Base-by-base conservation (phyloP, 2,113 vertebrate species). In the Grus americana region DNA sequence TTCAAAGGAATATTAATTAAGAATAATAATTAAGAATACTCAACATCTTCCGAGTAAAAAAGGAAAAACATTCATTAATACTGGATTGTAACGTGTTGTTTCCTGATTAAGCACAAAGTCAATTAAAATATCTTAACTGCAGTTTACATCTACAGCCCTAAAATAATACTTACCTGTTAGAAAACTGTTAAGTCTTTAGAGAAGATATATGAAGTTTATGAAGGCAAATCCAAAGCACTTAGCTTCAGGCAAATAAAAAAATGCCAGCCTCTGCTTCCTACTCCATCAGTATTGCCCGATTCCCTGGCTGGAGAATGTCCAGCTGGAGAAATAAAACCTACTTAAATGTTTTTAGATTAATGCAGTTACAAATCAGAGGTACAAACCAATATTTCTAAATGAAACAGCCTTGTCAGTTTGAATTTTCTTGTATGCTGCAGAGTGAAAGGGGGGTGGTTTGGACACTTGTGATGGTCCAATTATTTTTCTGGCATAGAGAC, bases 261-360 rank as follows among this genome's bases (percentile, higher is more conserved):
- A 91, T 65, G 12, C 8, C 11, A 8, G 75, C 79, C 34, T 87
- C 36, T 74, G 30, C 73, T 91, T 72, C 44, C 61, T 82, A 5
- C 24, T 87, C 32, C 29, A 27, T 34, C 12, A 15, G 3, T 29
- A 46, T 49, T 72, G 15, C 32, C 65, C 47, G 88, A 21, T 88
- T 96, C 96, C 94, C 95, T 50, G 70, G 24, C 5, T 92, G 87
- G 63, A 29, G 40, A 13, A 44, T 14, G 44, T 83, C 27, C 19
- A 66, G 62, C 34, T 78, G 36, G 47, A 79, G 85, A 72, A 95
- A 91, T 87, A 94, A 95, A 97, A 68, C 38, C 34, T 88, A 32
- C 54, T 46, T 93, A 70, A 94, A 95, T 82, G 66, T 90, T 91
- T 96, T 95, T 79, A 95, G 94, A 98, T 98, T 95, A 96, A 97